Base-by-base conservation (phyloP, 2,797 vertebrate species). In the Alexandromys oeconomus region DNA sequence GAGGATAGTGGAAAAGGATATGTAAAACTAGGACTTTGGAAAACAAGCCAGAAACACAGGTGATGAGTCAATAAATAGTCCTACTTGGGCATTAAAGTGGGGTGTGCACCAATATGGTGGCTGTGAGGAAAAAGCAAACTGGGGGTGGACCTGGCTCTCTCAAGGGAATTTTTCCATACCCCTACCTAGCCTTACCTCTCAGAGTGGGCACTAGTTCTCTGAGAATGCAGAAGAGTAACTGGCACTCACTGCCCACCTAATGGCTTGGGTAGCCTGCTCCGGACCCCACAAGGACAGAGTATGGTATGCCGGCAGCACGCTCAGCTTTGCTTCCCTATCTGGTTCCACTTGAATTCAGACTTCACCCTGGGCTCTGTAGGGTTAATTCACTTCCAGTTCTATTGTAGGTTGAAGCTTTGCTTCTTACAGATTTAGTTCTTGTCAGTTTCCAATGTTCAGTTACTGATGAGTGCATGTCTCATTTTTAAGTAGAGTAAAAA, bases 21-120 rank as follows among this genome's bases (percentile, higher is more conserved):
- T 54, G 77, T 77, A 84, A 95, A 93, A 89, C 34, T 31, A 93
- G 40, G 40, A 19, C 37, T 71, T 9, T 77, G 14, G 59, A 94
- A 82, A 6, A 89, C 9, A 59, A 43, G 15, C 7, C 76, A 76
- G 31, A 82, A 79, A 87, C 13, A 17, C 17, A 71, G 74, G 34
- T 21, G 85, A 37, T 57, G n/a, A 92, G 25, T 48, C 51, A 78
- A 13, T n/a, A 31, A 81, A 57, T 37, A 71, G 21, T 57, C 14
- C 82, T 76, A 79, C 10, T 61, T 67, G 79, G 34, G 63, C 71
- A 48, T 63, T 63, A 78, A 80, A 91, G 29, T 29, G 29, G 91
- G 85, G 29, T 15, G 31, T 84, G 2, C 3, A 46, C 57, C 29
- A 79, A 57, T 85, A 37, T 27, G 6, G 12, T 5, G 29, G 46